phyloP scores from a whole-genome alignment of 2,888 invertebrate species.

The Cerceris rybyensis region DNA sequence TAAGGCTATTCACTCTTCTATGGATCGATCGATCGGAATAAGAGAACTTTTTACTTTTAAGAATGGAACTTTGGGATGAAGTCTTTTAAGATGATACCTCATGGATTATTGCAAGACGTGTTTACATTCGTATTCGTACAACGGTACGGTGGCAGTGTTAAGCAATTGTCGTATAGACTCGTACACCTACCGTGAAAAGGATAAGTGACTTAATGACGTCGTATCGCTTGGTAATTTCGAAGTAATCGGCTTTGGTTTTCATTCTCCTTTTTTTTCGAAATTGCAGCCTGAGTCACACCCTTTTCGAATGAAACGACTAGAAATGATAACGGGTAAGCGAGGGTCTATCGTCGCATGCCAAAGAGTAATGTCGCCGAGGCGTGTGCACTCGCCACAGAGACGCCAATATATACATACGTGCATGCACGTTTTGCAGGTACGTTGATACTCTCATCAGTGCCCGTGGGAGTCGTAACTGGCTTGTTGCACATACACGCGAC shows the following conservation, averaged over 20 bases:
- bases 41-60: too few species aligned
- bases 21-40: too few species aligned
- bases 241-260: slow-evolving; percentile 66
- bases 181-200: slow-evolving; percentile 58
- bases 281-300: slow-evolving; percentile 76
- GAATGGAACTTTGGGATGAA: too few species aligned
- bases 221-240: slow-evolving; percentile 72
- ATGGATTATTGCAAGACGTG: background rate
- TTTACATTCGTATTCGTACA: slow-evolving; percentile 29
- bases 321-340: slow-evolving; percentile 74
- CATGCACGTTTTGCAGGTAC: slow-evolving; percentile 1
- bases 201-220: slow-evolving; percentile 65
- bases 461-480: slow-evolving; percentile 56
- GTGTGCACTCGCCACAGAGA: slow-evolving; percentile 39
- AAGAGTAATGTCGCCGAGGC: slow-evolving; percentile 71
- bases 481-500: slow-evolving; percentile 58
- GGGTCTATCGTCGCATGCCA: slow-evolving; percentile 78
- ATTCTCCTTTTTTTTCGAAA: slow-evolving; percentile 63
- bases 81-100: too few species aligned
- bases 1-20: too few species aligned
- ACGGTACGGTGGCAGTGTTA: slow-evolving; percentile 36
- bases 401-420: slow-evolving; percentile 21
- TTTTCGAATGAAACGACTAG: slow-evolving; percentile 75
- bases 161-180: slow-evolving; percentile 49
- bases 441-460: slow-evolving; percentile 22